Conservation (phyloP, 2,888 invertebrate genomes). For the Leptopterna dolabrata region DNA sequence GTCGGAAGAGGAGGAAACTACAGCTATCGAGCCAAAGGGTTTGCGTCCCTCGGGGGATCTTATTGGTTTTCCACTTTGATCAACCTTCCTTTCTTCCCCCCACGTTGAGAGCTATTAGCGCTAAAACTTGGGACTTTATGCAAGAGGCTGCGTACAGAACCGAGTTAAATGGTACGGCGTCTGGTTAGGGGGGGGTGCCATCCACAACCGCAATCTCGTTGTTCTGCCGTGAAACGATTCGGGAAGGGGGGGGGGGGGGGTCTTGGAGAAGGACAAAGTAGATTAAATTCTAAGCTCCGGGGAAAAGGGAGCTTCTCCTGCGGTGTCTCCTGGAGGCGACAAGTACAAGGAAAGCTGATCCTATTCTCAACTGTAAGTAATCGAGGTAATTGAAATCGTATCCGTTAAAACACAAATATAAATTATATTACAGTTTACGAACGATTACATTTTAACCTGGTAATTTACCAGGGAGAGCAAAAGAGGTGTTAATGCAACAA, state of each 20-base stretch:
- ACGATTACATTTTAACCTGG: too few species aligned
- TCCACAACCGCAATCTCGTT: constrained; percentile 46
- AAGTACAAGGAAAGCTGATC: neutral
- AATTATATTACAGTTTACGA: too few species aligned
- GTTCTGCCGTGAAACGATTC: constrained; percentile 34
- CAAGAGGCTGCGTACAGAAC: constrained; percentile 19
- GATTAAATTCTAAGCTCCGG: constrained; percentile 10
- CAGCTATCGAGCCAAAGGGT: constrained; percentile 40
- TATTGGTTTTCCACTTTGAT: constrained; percentile 52
- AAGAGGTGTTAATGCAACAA: too few species aligned
- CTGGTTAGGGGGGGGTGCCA: neutral
- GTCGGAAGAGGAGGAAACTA: neutral
- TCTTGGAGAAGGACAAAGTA: neutral
- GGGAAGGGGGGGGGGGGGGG: neutral
- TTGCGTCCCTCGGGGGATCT: constrained; percentile 26
- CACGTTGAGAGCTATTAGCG: constrained; percentile 48
- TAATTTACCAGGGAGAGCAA: too few species aligned
- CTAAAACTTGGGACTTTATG: constrained; percentile 52
- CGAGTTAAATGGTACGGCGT: neutral
- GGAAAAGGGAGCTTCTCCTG: neutral
- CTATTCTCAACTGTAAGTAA: neutral
- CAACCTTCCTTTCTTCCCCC: neutral
- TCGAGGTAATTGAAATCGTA: neutral
- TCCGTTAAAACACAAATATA: too few species aligned
- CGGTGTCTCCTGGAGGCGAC: neutral